phyloP scores from a whole-genome alignment of 2,113 vertebrate species.

The Triplophysa rosa region DNA sequence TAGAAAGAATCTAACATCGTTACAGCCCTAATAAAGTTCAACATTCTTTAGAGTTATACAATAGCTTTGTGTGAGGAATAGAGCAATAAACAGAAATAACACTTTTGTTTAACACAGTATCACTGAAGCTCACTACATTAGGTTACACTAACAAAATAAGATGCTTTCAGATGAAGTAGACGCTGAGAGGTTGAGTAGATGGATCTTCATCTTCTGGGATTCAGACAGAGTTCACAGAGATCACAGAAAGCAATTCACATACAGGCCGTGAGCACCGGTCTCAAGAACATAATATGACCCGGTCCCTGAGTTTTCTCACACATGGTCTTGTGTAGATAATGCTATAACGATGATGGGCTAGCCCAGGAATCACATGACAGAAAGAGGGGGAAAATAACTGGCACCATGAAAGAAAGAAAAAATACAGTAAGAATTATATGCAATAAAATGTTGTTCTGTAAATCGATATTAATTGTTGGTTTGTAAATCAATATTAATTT shows the following conservation, averaged over 20 bases:
- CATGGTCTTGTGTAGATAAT: conserved; percentile 29
- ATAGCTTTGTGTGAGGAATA: too few relatives aligned
- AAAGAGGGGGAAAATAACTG: background rate
- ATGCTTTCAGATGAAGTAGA: conserved; percentile 24
- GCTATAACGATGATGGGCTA: background rate
- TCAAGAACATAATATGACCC: conserved; percentile 29
- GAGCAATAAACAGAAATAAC: too few relatives aligned
- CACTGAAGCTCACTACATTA: too few relatives aligned
- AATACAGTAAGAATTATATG: too few relatives aligned
- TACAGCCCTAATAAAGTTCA: too few relatives aligned
- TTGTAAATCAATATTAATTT: too few relatives aligned
- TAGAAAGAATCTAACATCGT: too few relatives aligned
- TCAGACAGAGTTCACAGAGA: conserved; percentile 26
- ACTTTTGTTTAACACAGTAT: too few relatives aligned
- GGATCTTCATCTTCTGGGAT: conserved; percentile 26
- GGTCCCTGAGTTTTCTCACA: conserved; percentile 2
- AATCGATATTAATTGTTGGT: too few relatives aligned
- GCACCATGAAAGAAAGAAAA: background rate
- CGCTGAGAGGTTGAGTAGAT: conserved; percentile 18
- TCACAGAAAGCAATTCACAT: conserved; percentile 31
- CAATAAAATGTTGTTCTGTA: too few relatives aligned
- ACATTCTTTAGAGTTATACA: too few relatives aligned
- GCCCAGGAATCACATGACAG: background rate
- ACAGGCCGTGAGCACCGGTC: conserved; percentile 10
- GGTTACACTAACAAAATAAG: background rate